Evolutionary conservation across 2,113 vertebrate genomes (phyloP).

Genomic region (Triplophysa rosa): DNA sequence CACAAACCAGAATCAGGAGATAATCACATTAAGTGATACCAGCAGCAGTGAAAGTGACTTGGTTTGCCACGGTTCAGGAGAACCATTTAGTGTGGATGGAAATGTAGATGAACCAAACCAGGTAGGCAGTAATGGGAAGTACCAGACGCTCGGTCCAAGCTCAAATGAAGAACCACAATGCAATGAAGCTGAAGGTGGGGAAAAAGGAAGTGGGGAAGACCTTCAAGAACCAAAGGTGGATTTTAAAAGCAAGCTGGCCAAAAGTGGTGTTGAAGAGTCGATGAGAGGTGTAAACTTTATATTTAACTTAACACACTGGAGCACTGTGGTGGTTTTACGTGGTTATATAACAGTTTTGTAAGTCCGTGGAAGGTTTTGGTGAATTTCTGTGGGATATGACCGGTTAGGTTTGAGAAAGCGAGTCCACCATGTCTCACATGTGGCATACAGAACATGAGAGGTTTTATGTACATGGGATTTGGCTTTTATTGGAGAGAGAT

Average conservation of each 20-base stretch:
- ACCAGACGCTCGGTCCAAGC: not conserved
- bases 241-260: not conserved
- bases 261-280: not conserved
- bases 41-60: constrained; percentile 37
- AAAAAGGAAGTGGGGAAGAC: not conserved
- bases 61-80: not conserved
- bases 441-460: not conserved
- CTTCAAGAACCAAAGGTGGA: not conserved
- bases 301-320: not conserved
- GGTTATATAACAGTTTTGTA: not conserved
- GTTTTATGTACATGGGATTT: constrained; percentile 1
- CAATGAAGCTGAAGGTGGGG: not conserved
- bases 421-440: not conserved
- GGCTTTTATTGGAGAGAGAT: not conserved
- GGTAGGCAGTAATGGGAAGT: not conserved
- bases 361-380: not conserved
- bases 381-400: not conserved
- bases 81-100: not conserved
- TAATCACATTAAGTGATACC: constrained; percentile 1
- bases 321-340: constrained; percentile 9
- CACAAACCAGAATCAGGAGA: not conserved
- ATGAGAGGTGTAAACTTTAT: constrained; percentile 36
- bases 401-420: not conserved
- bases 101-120: not conserved
- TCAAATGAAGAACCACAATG: not conserved